Base-by-base conservation (phyloP, 2,797 vertebrate genomes). In the Diceros bicornis region DNA sequence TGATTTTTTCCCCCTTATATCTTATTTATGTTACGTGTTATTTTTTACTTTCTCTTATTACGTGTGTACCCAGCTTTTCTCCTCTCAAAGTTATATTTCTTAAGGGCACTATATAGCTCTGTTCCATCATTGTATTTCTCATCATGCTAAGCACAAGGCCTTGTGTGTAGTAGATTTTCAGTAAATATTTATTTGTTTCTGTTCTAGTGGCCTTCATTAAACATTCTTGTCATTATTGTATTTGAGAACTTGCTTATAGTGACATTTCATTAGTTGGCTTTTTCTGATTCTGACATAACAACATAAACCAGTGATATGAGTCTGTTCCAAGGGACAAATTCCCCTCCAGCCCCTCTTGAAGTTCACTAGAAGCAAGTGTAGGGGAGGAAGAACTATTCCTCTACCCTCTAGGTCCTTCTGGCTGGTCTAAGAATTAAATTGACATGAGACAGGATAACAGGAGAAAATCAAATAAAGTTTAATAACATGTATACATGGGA, bases 21-120 rank as follows among this genome's bases (percentile, higher is more conserved):
- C 83, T 23, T 37, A 1, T 62, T 3, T 77, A 82, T 2, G 50
- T 82, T 68, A 61, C 17, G 16, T 2, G 7, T 92, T 89, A 71
- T 89, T 77, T 90, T 88, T 61, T 74, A 6, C 17, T 91, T 87
- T 86, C 21, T 83, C 23, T 82, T 77, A 50, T 85, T 75, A 82
- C 10, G 61, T 74, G 41, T 57, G 25, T 89, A 61, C 8, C 23
- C 52, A 55, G 75, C 69, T 89, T 91, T 79, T 93, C 12, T 89
- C 34, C 62, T 88, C 13, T 29, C 41, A 68, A 66, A 95, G 81
- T 71, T 77, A 0, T 57, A 29, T 94, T 89, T 95, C 88, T 92
- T 71, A 94, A 92, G 64, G 47, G 32, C 34, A 41, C 13, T 55
- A 1, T 81, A 27, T 7, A 55, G n/a, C 32, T 87, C 41, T 29